Conservation (phyloP, 2,888 invertebrate genomes). For the Papilio elwesi region DNA sequence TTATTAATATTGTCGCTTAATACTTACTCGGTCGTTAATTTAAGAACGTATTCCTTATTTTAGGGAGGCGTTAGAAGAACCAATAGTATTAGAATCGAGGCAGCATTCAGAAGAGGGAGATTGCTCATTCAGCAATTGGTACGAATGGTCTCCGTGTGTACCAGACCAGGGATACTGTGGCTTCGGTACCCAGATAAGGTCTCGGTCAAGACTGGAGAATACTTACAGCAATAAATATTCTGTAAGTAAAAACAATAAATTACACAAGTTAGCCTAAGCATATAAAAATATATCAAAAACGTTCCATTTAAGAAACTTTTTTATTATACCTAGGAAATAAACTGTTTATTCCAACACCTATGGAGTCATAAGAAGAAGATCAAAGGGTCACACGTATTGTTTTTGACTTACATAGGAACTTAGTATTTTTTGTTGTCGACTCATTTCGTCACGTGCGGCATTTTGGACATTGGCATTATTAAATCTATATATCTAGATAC, state of each 20-base stretch:
- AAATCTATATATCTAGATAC: no score
- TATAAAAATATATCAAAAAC: no score
- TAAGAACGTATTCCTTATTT: background rate
- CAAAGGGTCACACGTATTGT: no score
- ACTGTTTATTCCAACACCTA: no score
- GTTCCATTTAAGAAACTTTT: no score
- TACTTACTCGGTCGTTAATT: constrained; percentile 30
- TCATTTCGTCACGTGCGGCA: no score
- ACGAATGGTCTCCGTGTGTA: constrained; percentile 64
- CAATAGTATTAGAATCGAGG: constrained; percentile 54
- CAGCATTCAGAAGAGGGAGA: constrained; percentile 37
- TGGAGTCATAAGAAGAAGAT: no score
- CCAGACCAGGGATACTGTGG: constrained; percentile 62
- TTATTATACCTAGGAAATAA: no score
- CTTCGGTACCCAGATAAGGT: constrained; percentile 57
- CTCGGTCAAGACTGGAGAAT: constrained; percentile 42
- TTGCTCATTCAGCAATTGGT: constrained; percentile 60
- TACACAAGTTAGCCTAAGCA: no score
- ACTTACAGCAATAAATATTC: constrained; percentile 15
- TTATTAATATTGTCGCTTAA: constrained; percentile 10
- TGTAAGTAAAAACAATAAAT: constrained; percentile 19
- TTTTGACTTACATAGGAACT: no score
- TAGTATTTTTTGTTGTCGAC: no score
- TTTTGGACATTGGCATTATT: no score
- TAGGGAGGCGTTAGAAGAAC: constrained; percentile 56